Conservation (phyloP, 1,140 invertebrate genomes). For the Goniozus legneri region DNA sequence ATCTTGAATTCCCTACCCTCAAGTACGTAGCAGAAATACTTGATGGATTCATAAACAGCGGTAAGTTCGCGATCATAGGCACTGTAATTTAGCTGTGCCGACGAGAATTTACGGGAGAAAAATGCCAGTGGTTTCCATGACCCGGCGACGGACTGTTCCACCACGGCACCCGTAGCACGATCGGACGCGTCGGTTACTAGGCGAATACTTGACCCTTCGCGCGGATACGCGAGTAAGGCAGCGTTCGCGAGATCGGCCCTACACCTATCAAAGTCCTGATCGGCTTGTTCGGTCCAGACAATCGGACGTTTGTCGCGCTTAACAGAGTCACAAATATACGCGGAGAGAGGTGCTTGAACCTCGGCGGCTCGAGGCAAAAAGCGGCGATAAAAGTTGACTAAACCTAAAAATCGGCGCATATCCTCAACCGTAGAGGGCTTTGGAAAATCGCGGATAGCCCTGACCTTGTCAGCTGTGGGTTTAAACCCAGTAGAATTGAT, state of each 20-base stretch:
- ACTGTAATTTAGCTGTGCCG: slow-evolving; percentile 22
- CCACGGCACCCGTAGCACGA: slow-evolving; percentile 2
- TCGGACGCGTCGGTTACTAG: neutral
- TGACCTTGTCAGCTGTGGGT: slow-evolving; percentile 28
- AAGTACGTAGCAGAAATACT: slow-evolving; percentile 32
- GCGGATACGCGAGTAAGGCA: neutral
- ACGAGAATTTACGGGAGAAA: slow-evolving; percentile 24
- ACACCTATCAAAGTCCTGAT: neutral
- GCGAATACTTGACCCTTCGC: neutral
- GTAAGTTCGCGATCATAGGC: slow-evolving; percentile 39
- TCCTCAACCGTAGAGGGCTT: slow-evolving; percentile 1
- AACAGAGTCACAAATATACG: neutral
- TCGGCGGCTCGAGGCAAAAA: neutral
- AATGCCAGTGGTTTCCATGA: slow-evolving; percentile 18
- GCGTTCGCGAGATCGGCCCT: neutral
- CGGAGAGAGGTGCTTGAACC: neutral
- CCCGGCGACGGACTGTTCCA: neutral
- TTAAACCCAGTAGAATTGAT: slow-evolving; percentile 23
- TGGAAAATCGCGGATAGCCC: slow-evolving; percentile 19
- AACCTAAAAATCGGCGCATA: neutral
- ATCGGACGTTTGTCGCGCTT: neutral
- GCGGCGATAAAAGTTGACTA: neutral
- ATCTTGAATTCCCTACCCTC: slow-evolving; percentile 30
- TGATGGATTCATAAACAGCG: slow-evolving; percentile 29
- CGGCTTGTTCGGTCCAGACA: neutral